Evolutionary conservation across 2,888 invertebrate species (phyloP).

Genomic region (Heliconius charithonia): DNA sequence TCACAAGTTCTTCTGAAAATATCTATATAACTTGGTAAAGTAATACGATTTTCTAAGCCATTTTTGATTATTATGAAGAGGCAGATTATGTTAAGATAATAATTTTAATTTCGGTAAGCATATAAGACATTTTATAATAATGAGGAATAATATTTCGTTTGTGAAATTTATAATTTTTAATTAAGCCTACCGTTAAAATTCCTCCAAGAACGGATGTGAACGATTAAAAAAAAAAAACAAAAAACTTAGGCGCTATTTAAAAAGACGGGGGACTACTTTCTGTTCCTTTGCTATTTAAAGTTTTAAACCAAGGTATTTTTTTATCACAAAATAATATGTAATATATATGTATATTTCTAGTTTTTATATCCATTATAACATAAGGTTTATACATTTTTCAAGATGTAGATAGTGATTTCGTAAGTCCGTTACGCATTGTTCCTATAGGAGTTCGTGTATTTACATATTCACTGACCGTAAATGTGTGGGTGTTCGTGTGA

Average conservation of each 20-base stretch:
- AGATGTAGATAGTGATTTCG: constrained; percentile 45
- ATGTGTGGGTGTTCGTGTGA: constrained; percentile 77
- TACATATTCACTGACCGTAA: constrained; percentile 81
- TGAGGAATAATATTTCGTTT: too few species aligned
- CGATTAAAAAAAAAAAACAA: too few species aligned
- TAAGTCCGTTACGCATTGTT: constrained; percentile 57
- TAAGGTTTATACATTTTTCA: constrained; percentile 37
- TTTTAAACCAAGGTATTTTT: not conserved
- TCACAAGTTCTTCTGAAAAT: constrained; percentile 34
- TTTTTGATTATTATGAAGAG: too few species aligned
- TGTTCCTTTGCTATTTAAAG: not conserved
- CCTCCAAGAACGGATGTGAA: not conserved
- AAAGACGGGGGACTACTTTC: not conserved
- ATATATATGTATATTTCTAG: not conserved
- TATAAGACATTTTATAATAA: too few species aligned
- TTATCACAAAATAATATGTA: not conserved
- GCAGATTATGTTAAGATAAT: too few species aligned
- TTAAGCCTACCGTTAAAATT: not conserved
- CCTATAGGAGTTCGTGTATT: constrained; percentile 62
- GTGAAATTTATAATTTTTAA: not conserved
- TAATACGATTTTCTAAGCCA: too few species aligned
- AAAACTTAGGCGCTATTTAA: not conserved
- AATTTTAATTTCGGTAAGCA: too few species aligned
- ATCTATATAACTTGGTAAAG: not conserved
- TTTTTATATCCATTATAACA: constrained; percentile 13